Percentiles rank a stretch among this genome's conserved stretches.
phyloP scores from a whole-genome alignment of 92 coral and sea anemone genomes.

The Paragorgia papillata region DNA sequence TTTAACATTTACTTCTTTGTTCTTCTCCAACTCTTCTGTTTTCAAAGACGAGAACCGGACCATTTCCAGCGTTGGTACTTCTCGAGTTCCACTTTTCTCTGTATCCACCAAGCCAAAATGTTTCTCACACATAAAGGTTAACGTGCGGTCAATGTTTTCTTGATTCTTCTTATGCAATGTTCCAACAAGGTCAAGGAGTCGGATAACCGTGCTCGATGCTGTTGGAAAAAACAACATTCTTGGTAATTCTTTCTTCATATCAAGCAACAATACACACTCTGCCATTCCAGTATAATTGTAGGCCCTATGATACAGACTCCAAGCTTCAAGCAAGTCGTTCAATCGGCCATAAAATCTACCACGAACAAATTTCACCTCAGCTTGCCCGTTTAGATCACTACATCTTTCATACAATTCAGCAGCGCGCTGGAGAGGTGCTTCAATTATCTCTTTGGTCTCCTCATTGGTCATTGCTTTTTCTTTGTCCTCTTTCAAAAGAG shows the following conservation, averaged over 20 bases:
- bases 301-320: slow-evolving; percentile 56
- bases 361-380: slow-evolving; percentile 63
- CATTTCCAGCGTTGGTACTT: slow-evolving; percentile 28
- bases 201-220: background rate
- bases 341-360: slow-evolving; percentile 51
- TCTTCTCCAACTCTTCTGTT: background rate
- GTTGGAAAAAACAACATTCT: background rate
- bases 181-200: slow-evolving; percentile 51
- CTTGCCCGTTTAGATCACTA: slow-evolving; percentile 65
- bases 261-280: slow-evolving; percentile 63
- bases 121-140: slow-evolving; percentile 60
- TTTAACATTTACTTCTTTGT: slow-evolving; percentile 24
- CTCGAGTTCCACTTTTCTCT: slow-evolving; percentile 44
- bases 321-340: slow-evolving; percentile 58
- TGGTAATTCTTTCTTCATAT: slow-evolving; percentile 11
- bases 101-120: slow-evolving; percentile 63
- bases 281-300: slow-evolving; percentile 69
- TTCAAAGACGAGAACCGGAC: slow-evolving; percentile 46
- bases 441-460: slow-evolving; percentile 45
- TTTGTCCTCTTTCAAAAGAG: background rate
- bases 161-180: slow-evolving; percentile 60
- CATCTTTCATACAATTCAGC: slow-evolving; percentile 57
- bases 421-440: slow-evolving; percentile 67
- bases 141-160: slow-evolving; percentile 35
- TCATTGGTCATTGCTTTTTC: background rate